Evolutionary conservation across 2,797 vertebrate genomes (phyloP).

Genomic region (Pipistrellus nathusii): DNA sequence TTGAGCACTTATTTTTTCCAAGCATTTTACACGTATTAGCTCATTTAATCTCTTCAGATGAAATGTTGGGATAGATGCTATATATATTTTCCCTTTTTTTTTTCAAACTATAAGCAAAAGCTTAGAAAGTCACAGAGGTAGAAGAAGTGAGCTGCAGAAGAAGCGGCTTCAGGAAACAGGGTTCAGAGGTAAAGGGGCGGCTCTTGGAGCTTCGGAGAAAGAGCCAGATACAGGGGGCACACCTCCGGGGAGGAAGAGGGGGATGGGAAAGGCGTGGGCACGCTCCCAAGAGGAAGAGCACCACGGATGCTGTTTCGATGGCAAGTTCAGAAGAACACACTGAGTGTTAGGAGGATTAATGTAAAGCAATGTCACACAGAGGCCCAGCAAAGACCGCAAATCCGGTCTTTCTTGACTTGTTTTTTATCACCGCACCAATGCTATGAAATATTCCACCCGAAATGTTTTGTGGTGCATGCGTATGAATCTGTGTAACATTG

Average conservation of each 20-base stretch:
- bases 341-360: background rate
- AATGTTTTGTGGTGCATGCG: slow-evolving; percentile 10
- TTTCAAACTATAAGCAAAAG: background rate
- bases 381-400: background rate
- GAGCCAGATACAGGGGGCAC: background rate
- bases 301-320: background rate
- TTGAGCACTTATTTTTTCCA: background rate
- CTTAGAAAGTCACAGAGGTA: background rate
- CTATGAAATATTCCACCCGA: slow-evolving; percentile 62
- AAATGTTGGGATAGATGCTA: background rate
- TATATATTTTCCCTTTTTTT: background rate
- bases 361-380: background rate
- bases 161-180: background rate
- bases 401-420: background rate
- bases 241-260: background rate
- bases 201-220: background rate
- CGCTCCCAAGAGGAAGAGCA: background rate
- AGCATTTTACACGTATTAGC: background rate
- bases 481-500: slow-evolving; percentile 41
- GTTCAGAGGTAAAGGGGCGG: background rate
- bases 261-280: background rate
- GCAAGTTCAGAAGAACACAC: slow-evolving; percentile 27
- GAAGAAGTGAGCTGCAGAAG: background rate
- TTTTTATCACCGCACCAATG: slow-evolving; percentile 4
- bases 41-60: slow-evolving; percentile 9